Base-by-base conservation (phyloP, 2,113 vertebrate genomes). In the Anas platyrhynchos region DNA sequence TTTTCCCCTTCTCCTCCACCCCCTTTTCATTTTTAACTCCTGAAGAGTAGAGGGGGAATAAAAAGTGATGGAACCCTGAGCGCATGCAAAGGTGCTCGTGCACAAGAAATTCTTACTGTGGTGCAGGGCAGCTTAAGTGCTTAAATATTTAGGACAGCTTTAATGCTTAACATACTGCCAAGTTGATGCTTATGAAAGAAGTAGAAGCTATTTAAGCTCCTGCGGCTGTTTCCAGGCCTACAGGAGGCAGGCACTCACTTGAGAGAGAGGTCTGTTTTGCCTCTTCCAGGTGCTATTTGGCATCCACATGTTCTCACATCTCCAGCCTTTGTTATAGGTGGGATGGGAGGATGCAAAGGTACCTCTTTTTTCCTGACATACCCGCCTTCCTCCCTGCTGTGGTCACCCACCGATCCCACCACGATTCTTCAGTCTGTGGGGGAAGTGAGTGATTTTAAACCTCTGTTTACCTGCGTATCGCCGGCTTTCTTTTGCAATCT, bases 401-500 rank as follows among this genome's bases (percentile, higher is more conserved):
- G 71, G 31, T 61, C 13, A 55, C 48, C 36, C 75, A 71, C 27
- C 65, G 29, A 7, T 22, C 9, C 55, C 55, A 13, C 43, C 0
- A 0, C 3, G 36, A 12, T 61, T 27, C 50, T 46, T 62, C 83
- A 84, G 92, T 78, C 79, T 11, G 3, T 23, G 71, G 62, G 29
- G 48, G 58, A 81, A 68, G 22, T 27, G 69, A 34, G 62, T 13
- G 81, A 12, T 59, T 62, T 79, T 31, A 17, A 50, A 50, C 21
- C 26, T 31, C 4, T 65, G 4, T 61, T 87, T 50, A 23, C n/a
- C 5, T 12, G 46, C 0, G 0, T 34, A 56, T 41, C 71, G 4
- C 44, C 21, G 84, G 36, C 59, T 93, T 87, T 69, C 78, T 95
- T 95, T 93, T 84, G 89, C 91, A 96, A 94, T 55, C 82, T 21